Conservation (phyloP, 2,113 vertebrate species). For the Dendrocopos noguchii region DNA sequence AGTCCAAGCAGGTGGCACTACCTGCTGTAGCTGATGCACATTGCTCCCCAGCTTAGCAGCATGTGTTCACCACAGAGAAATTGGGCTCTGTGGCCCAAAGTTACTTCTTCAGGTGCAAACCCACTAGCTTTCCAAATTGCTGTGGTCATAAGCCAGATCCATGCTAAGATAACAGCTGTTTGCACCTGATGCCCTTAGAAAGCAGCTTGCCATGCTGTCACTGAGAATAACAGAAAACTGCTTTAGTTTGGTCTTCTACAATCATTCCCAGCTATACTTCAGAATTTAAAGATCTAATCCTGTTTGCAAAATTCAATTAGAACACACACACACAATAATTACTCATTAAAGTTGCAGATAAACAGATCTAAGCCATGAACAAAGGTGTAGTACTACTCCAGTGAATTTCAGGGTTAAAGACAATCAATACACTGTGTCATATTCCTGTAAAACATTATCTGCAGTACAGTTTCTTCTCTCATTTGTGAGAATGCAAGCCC, state of each 20-base stretch:
- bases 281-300: conserved; percentile 55
- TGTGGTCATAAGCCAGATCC: not conserved
- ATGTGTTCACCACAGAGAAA: not conserved
- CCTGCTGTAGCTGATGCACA: accelerated
- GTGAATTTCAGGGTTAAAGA: not conserved
- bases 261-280: conserved; percentile 18
- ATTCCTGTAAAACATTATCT: not conserved
- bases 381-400: not conserved
- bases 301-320: conserved; percentile 52
- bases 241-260: not conserved
- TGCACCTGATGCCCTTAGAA: not conserved
- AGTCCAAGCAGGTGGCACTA: not conserved
- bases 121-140: not conserved
- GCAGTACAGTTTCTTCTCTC: not conserved
- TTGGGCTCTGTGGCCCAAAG: not conserved
- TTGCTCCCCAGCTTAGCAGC: not conserved
- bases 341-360: conserved; percentile 29
- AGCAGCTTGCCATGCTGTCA: not conserved
- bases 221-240: not conserved
- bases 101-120: not conserved
- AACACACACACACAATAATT: not conserved
- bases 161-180: conserved; percentile 8
- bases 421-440: not conserved
- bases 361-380: conserved; percentile 57
- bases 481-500: not conserved